A percentile compares a stretch with the other conserved stretches of the same genome.
These are phyloP conservation scores for Drosophila subsilvestris DNA, from an alignment of 2,888 invertebrate genomes.

Conservation along the genomic window DNA sequence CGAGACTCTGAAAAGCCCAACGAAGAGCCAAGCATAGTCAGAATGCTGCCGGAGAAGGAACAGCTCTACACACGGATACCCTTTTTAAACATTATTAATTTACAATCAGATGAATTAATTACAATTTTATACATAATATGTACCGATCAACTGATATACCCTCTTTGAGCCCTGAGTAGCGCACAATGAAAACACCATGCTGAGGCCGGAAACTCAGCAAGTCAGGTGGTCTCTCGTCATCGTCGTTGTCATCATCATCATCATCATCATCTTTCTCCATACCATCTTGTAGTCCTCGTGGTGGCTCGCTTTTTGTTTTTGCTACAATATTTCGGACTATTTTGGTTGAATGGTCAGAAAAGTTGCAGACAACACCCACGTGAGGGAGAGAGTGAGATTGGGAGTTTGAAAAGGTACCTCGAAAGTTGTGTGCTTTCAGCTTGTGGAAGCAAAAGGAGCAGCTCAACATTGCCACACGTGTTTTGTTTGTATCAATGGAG, in stretches of 20 bases:
- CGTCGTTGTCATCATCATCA: constrained; percentile 37
- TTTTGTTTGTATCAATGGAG: constrained; percentile 18
- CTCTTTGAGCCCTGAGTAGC: no score
- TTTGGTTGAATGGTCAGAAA: constrained; percentile 70
- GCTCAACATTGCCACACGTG: constrained; percentile 25
- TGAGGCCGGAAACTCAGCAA: constrained; percentile 63
- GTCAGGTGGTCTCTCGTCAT: constrained; percentile 58
- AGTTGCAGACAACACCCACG: constrained; percentile 65
- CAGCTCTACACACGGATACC: no score
- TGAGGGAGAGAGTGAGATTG: constrained; percentile 1
- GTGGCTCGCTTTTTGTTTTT: constrained; percentile 58
- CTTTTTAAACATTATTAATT: no score
- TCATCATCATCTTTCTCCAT: constrained; percentile 18
- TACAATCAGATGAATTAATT: no score
- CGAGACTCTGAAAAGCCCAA: no score
- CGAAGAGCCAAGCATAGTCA: not conserved
- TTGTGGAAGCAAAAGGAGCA: constrained; percentile 37
- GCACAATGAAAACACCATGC: constrained; percentile 53
- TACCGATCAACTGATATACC: no score
- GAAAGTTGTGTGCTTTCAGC: constrained; percentile 30
- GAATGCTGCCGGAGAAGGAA: no score
- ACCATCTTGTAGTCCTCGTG: not conserved
- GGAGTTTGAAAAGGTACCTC: constrained; percentile 45
- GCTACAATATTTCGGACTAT: constrained; percentile 62
- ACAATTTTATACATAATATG: no score